Base-by-base conservation (phyloP, 2,113 vertebrate genomes). In the Petroica traversi region DNA sequence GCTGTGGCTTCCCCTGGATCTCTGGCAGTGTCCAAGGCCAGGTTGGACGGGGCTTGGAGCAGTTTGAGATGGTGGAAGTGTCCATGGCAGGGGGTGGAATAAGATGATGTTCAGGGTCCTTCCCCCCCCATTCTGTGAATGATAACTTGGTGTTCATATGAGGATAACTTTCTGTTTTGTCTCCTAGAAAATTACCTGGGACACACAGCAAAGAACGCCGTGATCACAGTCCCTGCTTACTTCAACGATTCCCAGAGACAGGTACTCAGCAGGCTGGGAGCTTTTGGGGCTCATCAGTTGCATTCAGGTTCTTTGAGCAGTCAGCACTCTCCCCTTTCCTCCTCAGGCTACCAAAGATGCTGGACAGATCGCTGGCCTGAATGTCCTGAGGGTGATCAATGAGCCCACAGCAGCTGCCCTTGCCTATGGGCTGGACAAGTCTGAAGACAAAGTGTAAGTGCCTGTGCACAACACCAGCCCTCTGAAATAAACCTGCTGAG, bases 201-300 rank as follows among this genome's bases (percentile, higher is more conserved):
- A 24, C 99, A 99, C 55, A 68, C 97, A 28, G 99, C 99, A 89
- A 99, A 99, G 98, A 99, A 99, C 7, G 99, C 99, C 7, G 99
- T 99, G 28, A 97, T 99, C 89, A 99, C 99, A 29, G 99, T 99
- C 15, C 99, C 99, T 74, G 99, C 99, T 63, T 99, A 99, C 97
- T 99, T 99, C 98, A 99, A 99, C 25, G 99, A 99, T 95, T 99
- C 99, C 54, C 99, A 99, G 97, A 99, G 99, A 98, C 99, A 99
- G 99, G 99, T 99, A 97, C 34, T 86, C 49, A 33, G 8, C n/a
- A 36, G 23, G 59, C 52, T 41, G 5, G 24, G 51, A 62, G 41
- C 11, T 49, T 66, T 48, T 4, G 3, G 2, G 40, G 24, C 19
- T 85, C 69, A 18, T 0, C 29, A 58, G 24, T 12, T 18, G 36